These are phyloP conservation scores for Drosophila ustulata DNA, from an alignment of 2,888 invertebrate genomes.

Conservation along the genomic window DNA sequence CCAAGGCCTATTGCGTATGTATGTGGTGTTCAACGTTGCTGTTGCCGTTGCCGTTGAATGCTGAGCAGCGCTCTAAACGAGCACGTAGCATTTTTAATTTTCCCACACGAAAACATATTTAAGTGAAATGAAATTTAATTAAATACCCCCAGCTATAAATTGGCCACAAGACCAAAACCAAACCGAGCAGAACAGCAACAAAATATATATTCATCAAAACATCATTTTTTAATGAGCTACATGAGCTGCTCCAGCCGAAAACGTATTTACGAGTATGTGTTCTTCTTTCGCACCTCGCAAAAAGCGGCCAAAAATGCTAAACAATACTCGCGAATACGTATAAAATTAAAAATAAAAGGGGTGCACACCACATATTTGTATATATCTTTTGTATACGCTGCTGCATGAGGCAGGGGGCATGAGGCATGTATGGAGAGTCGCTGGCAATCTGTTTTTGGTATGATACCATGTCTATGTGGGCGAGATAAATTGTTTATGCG, in stretches of 20 bases:
- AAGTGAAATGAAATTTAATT: constrained; percentile 62
- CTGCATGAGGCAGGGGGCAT: constrained; percentile 14
- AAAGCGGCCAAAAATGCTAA: constrained; percentile 43
- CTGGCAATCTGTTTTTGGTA: constrained; percentile 54
- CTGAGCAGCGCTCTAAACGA: constrained; percentile 3
- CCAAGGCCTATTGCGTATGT: constrained; percentile 58
- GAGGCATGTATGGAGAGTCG: constrained; percentile 44
- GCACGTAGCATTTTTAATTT: constrained; percentile 61
- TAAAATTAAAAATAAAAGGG: not conserved
- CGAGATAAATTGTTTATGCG: constrained; percentile 61
- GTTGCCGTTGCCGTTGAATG: constrained; percentile 11
- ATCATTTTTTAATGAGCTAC: constrained; percentile 79
- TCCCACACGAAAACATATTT: constrained; percentile 33
- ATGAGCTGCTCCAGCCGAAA: constrained; percentile 31
- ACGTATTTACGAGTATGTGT: constrained; percentile 55
- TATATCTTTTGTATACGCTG: constrained; percentile 14
- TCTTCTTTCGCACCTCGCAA: constrained; percentile 69
- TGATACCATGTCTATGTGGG: constrained; percentile 29
- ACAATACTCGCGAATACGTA: constrained; percentile 47
- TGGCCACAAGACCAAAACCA: constrained; percentile 27
- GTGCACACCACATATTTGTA: not conserved
- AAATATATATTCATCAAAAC: constrained; percentile 66
- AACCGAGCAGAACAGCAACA: not conserved
- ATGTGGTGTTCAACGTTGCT: constrained; percentile 2
- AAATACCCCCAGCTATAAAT: constrained; percentile 58